Base-by-base conservation (phyloP, 2,113 vertebrate species). In the Eretmochelys imbricata region DNA sequence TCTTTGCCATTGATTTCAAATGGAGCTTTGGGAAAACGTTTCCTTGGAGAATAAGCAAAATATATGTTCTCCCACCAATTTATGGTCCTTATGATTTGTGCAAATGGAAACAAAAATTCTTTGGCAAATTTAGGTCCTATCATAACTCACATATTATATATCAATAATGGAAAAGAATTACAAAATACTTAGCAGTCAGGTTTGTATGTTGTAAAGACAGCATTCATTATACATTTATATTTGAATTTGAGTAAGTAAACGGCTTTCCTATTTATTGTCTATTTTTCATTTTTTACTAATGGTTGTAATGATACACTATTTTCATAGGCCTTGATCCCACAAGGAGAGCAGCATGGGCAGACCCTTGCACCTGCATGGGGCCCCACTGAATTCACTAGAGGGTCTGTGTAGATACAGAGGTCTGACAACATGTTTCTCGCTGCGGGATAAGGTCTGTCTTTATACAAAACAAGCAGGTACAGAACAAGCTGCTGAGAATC, bases 61-160 rank as follows among this genome's bases (percentile, higher is more conserved):
- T 5, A 29, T 31, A 76, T 2, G 2, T 49, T 84, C 93, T 94
- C 80, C n/a, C 14, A 94, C 49, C 76, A 89, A 54, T 91, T 90
- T 88, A 92, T 85, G 82, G 85, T 62, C 84, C 31, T 22, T 80
- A 50, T 25, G 95, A 17, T 89, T 65, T 96, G 82, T 76, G 46
- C 82, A 95, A 95, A 89, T 90, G 83, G 80, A 96, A 96, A 96
- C 62, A 90, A 96, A 95, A 62, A 72, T 93, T 87, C 87, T 55
- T 62, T 97, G 93, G 80, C 89, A 93, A 72, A 9, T 86, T 80
- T 90, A 65, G 80, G 55, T 92, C 87, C 35, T 94, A 55, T 51
- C 59, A 49, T 93, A 94, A 86, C 17, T 93, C 76, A 85, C 27
- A 75, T 86, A 69, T 90, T 93, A 78, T 53, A 88, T 2, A 89